These are phyloP conservation scores for Stomatorhinus ivindoensis DNA, from an alignment of 2,113 vertebrate species.

Conservation along the genomic window DNA sequence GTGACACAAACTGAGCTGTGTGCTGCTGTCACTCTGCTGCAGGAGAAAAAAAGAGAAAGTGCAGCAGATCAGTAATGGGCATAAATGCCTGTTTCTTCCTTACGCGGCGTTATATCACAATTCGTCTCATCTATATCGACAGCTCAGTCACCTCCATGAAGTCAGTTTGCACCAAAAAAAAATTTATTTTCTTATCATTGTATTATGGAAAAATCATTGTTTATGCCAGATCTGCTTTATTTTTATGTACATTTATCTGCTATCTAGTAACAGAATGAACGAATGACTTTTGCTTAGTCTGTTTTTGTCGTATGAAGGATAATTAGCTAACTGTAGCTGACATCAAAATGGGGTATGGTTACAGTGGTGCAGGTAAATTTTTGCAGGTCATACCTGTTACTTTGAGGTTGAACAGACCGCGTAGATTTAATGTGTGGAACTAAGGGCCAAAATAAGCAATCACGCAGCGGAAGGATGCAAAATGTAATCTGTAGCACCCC, in stretches of 20 bases:
- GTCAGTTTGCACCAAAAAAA: slow-evolving; percentile 18
- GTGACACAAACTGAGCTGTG: slow-evolving; percentile 11
- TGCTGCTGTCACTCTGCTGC: slow-evolving; percentile 45
- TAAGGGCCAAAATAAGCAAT: neutral
- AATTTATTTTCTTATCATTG: slow-evolving; percentile 2
- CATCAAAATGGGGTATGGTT: neutral
- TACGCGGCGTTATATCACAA: neutral
- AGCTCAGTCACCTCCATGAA: neutral
- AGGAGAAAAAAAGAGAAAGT: neutral
- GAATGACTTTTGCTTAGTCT: neutral
- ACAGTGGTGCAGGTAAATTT: slow-evolving; percentile 5
- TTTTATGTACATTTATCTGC: neutral
- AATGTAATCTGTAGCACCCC: neutral
- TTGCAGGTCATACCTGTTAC: neutral
- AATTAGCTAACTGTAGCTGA: neutral
- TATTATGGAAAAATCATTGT: slow-evolving; percentile 10
- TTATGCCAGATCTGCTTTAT: slow-evolving; percentile 10
- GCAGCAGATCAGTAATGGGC: neutral
- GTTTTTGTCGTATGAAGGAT: neutral
- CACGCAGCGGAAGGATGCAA: neutral
- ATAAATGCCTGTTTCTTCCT: neutral
- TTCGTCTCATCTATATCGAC: neutral
- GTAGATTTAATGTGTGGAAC: neutral
- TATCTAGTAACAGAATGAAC: neutral
- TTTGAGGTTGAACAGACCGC: neutral